Percentiles rank a stretch among this genome's conserved stretches.
Evolutionary conservation across 2,888 invertebrate species (phyloP).

Genomic region (Resseliella maxima): DNA sequence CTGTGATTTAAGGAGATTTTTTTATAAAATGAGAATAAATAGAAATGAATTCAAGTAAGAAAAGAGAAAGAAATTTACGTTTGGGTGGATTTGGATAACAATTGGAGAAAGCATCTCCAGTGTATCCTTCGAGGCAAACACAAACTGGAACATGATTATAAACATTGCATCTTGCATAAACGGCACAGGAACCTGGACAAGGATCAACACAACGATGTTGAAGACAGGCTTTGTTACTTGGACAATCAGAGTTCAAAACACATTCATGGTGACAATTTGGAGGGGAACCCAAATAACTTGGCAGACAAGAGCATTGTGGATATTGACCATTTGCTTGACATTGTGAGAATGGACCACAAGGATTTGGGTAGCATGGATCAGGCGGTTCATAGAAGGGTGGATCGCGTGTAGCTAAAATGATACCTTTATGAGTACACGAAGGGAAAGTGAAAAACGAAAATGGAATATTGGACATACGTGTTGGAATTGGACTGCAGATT

Average conservation of each 20-base stretch:
- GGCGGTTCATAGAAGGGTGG: conserved; percentile 65
- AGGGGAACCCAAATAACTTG: conserved; percentile 78
- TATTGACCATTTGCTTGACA: conserved; percentile 75
- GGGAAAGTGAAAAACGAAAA: too few species aligned
- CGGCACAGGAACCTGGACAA: conserved; percentile 81
- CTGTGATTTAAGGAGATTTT: conserved; percentile 69
- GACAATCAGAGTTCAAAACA: conserved; percentile 78
- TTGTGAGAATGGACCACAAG: conserved; percentile 82
- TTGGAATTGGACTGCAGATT: conserved; percentile 67
- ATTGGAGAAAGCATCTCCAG: conserved; percentile 81
- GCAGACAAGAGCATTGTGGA: conserved; percentile 79
- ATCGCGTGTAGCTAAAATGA: too few species aligned
- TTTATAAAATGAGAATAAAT: not conserved
- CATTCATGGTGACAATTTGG: conserved; percentile 85
- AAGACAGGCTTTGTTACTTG: conserved; percentile 77
- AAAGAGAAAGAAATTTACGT: not conserved
- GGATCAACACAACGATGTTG: conserved; percentile 80
- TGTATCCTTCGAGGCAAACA: conserved; percentile 76
- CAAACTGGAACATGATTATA: conserved; percentile 83
- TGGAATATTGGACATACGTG: not conserved
- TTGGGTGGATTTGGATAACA: conserved; percentile 66
- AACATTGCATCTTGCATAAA: conserved; percentile 77
- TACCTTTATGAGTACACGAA: too few species aligned
- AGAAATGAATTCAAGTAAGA: not conserved
- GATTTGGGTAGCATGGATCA: conserved; percentile 80